Evolutionary conservation across 2,113 vertebrate species (phyloP).

Genomic region (Bungarus multicinctus): DNA sequence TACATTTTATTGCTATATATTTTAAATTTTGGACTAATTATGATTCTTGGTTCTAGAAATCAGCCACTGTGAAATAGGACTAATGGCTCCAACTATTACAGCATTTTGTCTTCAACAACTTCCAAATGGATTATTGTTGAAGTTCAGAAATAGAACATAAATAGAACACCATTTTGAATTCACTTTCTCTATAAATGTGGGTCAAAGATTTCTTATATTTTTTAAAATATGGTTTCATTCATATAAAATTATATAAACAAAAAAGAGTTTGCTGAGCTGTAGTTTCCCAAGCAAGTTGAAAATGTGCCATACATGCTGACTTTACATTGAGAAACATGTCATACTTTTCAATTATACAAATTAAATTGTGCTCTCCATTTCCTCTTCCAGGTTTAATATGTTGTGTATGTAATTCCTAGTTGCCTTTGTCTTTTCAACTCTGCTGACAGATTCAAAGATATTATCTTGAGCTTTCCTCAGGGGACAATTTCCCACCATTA

Average conservation of each 20-base stretch:
- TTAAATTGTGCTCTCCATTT: slow-evolving; percentile 23
- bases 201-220: not conserved
- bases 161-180: not conserved
- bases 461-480: slow-evolving; percentile 27
- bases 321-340: slow-evolving; percentile 52
- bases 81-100: not conserved
- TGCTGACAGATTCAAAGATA: slow-evolving; percentile 41
- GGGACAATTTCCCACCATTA: slow-evolving; percentile 1
- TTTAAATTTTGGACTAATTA: not conserved
- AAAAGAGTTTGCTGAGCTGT: slow-evolving; percentile 3
- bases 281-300: slow-evolving; percentile 38
- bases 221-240: not conserved
- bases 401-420: slow-evolving; percentile 44
- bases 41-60: not conserved
- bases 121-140: not conserved
- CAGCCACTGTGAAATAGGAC: not conserved
- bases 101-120: not conserved
- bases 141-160: not conserved
- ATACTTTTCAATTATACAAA: slow-evolving; percentile 52
- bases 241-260: slow-evolving; percentile 10
- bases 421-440: slow-evolving; percentile 56
- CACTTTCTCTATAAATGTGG: not conserved
- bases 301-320: slow-evolving; percentile 38
- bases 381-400: slow-evolving; percentile 42
- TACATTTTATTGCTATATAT: not conserved